Evolutionary conservation across 1,140 invertebrate genomes (phyloP).

Genomic region (Pygmarrhopalites habei): DNA sequence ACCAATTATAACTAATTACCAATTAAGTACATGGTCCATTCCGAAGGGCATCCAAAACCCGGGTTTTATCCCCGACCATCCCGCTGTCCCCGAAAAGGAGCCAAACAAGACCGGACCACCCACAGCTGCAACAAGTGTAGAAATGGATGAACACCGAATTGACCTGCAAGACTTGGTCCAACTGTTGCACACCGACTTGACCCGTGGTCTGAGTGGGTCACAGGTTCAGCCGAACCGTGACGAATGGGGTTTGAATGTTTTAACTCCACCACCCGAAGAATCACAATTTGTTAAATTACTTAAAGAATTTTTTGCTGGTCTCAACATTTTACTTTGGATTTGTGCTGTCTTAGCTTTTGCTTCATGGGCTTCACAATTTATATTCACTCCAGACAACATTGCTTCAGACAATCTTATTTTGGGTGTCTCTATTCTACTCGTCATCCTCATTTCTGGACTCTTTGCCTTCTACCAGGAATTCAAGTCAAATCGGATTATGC

Average conservation of each 20-base stretch:
- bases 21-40: too few species aligned
- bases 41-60: too few species aligned
- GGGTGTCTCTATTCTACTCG: conserved; percentile 86
- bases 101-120: too few species aligned
- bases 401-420: conserved; percentile 60
- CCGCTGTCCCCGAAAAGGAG: too few species aligned
- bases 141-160: conserved; percentile 5
- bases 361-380: conserved; percentile 31
- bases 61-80: too few species aligned
- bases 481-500: conserved; percentile 92
- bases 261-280: conserved; percentile 31
- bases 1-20: too few species aligned
- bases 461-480: conserved; percentile 98
- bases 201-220: conserved; percentile 19
- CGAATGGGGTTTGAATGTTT: conserved; percentile 30
- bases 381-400: conserved; percentile 24
- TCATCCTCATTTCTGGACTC: conserved; percentile 89
- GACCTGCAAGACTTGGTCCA: background rate
- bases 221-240: conserved; percentile 28
- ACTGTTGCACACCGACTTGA: background rate
- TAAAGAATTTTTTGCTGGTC: conserved; percentile 23
- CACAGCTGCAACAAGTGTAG: too few species aligned
- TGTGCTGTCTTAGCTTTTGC: conserved; percentile 26
- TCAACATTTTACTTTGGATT: conserved; percentile 30
- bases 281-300: conserved; percentile 23